These are phyloP conservation scores for Trissonchulus latispiculum DNA, from an alignment of 2,888 invertebrate genomes.

Conservation along the genomic window DNA sequence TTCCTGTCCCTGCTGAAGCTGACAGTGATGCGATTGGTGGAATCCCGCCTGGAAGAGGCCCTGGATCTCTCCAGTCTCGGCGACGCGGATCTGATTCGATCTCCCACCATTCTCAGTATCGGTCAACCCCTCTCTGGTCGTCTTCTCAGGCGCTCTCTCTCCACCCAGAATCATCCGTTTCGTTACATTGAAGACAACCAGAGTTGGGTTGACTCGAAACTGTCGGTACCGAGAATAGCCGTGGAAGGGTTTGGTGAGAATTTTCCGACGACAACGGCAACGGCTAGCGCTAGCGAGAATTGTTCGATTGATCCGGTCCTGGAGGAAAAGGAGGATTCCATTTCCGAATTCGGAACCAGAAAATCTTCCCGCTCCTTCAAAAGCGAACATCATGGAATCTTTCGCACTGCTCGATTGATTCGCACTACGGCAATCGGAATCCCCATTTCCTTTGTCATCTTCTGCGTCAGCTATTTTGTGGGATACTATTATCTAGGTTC, in stretches of 20 bases:
- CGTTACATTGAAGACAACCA: neutral
- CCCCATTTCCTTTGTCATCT: neutral
- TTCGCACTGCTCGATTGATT: neutral
- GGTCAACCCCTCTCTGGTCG: neutral
- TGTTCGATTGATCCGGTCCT: no score
- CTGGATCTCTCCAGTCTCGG: neutral
- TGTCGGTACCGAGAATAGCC: neutral
- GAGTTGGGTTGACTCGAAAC: neutral
- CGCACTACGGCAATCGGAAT: neutral
- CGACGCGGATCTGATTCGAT: neutral
- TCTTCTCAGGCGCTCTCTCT: neutral
- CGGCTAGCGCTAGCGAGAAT: neutral
- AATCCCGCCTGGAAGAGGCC: neutral
- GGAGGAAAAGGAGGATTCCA: no score
- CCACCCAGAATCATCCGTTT: neutral
- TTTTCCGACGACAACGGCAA: neutral
- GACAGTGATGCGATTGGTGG: neutral
- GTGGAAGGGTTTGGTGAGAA: neutral
- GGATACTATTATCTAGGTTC: neutral
- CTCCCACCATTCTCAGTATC: neutral
- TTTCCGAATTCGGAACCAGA: neutral
- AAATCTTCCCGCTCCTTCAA: no score
- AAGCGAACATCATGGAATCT: no score
- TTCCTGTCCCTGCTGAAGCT: slow-evolving; percentile 34
- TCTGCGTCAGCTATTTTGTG: neutral